Evolutionary conservation across 2,888 invertebrate species (phyloP).

Genomic region (Erynnis tages): DNA sequence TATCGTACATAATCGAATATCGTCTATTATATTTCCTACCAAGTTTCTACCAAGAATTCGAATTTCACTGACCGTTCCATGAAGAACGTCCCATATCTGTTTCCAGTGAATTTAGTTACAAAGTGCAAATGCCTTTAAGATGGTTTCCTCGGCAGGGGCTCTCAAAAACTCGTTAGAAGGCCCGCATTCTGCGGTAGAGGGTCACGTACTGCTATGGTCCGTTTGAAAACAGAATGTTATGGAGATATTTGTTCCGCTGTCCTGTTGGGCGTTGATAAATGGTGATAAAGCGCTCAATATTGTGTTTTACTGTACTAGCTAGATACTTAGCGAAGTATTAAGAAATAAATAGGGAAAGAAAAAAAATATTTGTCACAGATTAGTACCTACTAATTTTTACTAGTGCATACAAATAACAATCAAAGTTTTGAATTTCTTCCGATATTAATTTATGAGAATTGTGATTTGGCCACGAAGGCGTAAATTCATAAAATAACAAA

Average conservation of each 20-base stretch:
- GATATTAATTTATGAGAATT: too few species aligned
- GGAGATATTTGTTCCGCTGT: constrained; percentile 41
- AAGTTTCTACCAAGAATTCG: too few species aligned
- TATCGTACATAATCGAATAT: too few species aligned
- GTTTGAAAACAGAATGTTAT: constrained; percentile 64
- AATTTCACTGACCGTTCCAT: constrained; percentile 5
- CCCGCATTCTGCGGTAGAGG: constrained; percentile 68
- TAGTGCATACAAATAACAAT: too few species aligned
- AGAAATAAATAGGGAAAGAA: too few species aligned
- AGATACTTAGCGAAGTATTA: too few species aligned
- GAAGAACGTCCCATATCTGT: constrained; percentile 31
- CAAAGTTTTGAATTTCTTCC: too few species aligned
- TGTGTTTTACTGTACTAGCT: neutral
- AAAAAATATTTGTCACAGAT: too few species aligned
- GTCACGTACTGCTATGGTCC: constrained; percentile 65
- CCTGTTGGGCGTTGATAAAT: constrained; percentile 17
- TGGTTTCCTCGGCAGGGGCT: constrained; percentile 63
- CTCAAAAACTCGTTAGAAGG: constrained; percentile 79
- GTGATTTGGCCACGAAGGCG: too few species aligned
- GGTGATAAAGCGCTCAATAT: neutral
- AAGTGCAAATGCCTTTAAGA: constrained; percentile 78
- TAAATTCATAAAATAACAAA: too few species aligned
- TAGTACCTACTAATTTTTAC: too few species aligned
- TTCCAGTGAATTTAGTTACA: constrained; percentile 62
- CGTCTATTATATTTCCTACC: too few species aligned